Base-by-base conservation (phyloP, 2,888 invertebrate species). In the Agonopterix arenella region DNA sequence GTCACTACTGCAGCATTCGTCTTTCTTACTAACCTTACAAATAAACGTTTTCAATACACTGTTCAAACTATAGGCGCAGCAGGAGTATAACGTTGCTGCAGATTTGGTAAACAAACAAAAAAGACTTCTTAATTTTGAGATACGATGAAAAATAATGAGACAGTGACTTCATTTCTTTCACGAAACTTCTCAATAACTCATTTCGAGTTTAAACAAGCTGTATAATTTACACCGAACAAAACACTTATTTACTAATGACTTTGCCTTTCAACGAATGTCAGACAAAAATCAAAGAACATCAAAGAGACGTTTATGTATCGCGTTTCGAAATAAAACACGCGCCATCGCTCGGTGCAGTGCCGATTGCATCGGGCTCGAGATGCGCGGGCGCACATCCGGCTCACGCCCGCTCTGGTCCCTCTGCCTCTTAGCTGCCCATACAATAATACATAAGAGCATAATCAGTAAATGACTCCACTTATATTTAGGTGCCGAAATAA, bases 281-380 rank as follows among this genome's bases (percentile, higher is more conserved):
- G 72, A 70, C 66, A 59, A 68, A 70, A 73, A 70, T 68, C 28
- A 28, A 70, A 61, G 58, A 64, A 72, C 70, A 75, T 82, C 78
- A 81, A 80, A 81, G 78, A 60, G 62, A 62, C 66, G 66, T 65
- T 73, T 73, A 65, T 71, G 68, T 72, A 74, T 75, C 76, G 60
- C 58, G 64, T 75, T 73, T 68, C 72, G 64, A 70, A 71, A 70
- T 72, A 67, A 73, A 73, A 73, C 69, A 62, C 57, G 60, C 64
- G 61, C 50, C 46, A 28, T 41, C 44, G 40, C 45, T 48, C 49
- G 44, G 43, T 48, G 46, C 52, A 50, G 47, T 54, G 64, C 67
- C 60, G 72, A 75, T 76, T 67, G 63, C 64, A 68, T 67, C 71
- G 59, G 54, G 28, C 28, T 28, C 28, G 28, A 28, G 28, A 28